phyloP scores from a whole-genome alignment of 2,888 invertebrate species.

The Gastrophysa polygoni region DNA sequence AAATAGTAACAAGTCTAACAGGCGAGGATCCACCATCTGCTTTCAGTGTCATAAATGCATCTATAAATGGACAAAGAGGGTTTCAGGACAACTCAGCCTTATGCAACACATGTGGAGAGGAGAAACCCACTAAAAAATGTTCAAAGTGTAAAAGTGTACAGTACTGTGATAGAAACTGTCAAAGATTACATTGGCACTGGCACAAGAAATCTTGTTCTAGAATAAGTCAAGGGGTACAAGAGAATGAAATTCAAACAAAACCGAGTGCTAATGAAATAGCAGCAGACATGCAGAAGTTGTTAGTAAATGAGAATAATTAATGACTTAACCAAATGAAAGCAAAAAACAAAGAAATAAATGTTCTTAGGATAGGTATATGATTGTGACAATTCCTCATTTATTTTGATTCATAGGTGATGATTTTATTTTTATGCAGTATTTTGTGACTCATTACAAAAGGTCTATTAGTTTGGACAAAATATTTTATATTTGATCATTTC shows the following conservation, averaged over 20 bases:
- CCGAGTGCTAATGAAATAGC: constrained; percentile 47
- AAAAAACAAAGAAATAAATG: too few relatives aligned
- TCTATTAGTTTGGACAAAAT: too few relatives aligned
- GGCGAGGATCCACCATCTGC: constrained; percentile 76
- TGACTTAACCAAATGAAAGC: too few relatives aligned
- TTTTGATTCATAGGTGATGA: too few relatives aligned
- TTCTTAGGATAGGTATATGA: too few relatives aligned
- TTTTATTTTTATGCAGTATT: too few relatives aligned
- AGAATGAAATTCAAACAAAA: constrained; percentile 25
- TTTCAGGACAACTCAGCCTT: constrained; percentile 71
- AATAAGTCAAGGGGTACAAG: constrained; percentile 54
- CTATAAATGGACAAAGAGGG: constrained; percentile 87
- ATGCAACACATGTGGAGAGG: constrained; percentile 88
- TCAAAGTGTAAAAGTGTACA: constrained; percentile 91
- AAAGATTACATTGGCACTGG: constrained; percentile 90
- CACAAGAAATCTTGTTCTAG: constrained; percentile 86
- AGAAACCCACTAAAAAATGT: constrained; percentile 90
- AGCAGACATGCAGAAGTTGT: constrained; percentile 48
- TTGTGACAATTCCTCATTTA: too few relatives aligned
- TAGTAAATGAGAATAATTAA: constrained; percentile 35
- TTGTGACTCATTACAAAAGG: too few relatives aligned
- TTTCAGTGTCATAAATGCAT: constrained; percentile 73
- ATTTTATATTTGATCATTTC: too few relatives aligned
- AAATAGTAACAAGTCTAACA: constrained; percentile 79
- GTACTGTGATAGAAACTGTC: constrained; percentile 95